Conservation (phyloP, 64 coral and sea anemone species). For the Pocillopora damicornis region DNA sequence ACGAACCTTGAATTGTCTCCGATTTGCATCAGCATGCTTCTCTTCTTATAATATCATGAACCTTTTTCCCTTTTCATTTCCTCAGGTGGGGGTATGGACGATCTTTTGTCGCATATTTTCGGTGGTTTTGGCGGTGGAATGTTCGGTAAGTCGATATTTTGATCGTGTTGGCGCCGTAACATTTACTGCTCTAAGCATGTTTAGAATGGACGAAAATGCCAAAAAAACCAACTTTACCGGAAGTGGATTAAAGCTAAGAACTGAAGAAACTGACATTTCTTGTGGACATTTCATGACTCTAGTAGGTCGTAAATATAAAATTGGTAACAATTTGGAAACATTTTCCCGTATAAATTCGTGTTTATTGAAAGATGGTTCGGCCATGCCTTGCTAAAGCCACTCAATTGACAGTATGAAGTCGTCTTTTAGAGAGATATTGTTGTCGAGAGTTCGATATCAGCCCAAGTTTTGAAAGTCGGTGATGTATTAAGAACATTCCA, state of each 20-base stretch:
- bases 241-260: constrained; percentile 49
- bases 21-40: background rate
- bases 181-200: constrained; percentile 44
- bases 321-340: constrained; percentile 1
- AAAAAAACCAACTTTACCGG: constrained; percentile 35
- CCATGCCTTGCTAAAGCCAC: background rate
- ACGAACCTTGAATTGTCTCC: background rate
- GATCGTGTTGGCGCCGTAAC: constrained; percentile 35
- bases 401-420: constrained; percentile 2
- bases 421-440: constrained; percentile 26
- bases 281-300: constrained; percentile 16
- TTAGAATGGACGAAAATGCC: constrained; percentile 43
- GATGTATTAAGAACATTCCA: constrained; percentile 46
- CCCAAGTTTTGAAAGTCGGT: constrained; percentile 10
- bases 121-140: constrained; percentile 95
- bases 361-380: background rate
- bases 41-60: background rate
- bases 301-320: constrained; percentile 1
- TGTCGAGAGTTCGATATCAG: constrained; percentile 43
- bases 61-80: constrained; percentile 20
- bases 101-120: constrained; percentile 97
- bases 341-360: background rate
- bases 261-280: constrained; percentile 34
- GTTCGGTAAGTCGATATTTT: constrained; percentile 79
- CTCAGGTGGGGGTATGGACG: constrained; percentile 84